Conservation (phyloP, 2,113 vertebrate genomes). For the Pelusios castaneus region DNA sequence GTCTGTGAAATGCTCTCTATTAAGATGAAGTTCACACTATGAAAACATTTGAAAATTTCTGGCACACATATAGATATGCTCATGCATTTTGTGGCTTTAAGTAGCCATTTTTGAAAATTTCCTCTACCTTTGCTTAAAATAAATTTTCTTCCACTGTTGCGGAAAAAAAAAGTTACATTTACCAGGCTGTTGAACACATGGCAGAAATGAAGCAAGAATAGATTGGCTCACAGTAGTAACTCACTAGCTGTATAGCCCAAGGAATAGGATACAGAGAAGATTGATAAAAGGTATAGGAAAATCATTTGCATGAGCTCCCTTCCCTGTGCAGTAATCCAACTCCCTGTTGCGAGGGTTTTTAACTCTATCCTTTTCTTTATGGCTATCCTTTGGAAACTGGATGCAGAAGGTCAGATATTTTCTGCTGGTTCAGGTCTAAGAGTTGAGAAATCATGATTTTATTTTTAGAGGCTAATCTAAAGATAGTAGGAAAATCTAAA, state of each 20-base stretch:
- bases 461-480: not conserved
- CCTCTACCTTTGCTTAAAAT: not conserved
- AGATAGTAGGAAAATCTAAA: not conserved
- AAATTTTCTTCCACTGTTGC: not conserved
- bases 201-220: not conserved
- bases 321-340: not conserved
- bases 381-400: not conserved
- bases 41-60: not conserved
- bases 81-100: not conserved
- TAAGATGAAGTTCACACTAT: not conserved
- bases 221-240: not conserved
- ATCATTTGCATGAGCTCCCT: fast-evolving
- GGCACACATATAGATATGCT: not conserved
- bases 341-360: not conserved
- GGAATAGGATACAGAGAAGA: not conserved
- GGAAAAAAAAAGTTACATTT: not conserved
- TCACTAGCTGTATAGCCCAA: not conserved
- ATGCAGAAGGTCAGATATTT: not conserved
- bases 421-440: not conserved
- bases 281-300: not conserved
- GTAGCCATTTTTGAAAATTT: not conserved
- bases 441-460: not conserved
- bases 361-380: not conserved
- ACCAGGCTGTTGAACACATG: not conserved
- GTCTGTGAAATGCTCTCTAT: not conserved